Percentiles rank a stretch among this genome's conserved stretches.
These are phyloP conservation scores for Homarus gammarus DNA, from an alignment of 2,888 invertebrate species.

Conservation along the genomic window DNA sequence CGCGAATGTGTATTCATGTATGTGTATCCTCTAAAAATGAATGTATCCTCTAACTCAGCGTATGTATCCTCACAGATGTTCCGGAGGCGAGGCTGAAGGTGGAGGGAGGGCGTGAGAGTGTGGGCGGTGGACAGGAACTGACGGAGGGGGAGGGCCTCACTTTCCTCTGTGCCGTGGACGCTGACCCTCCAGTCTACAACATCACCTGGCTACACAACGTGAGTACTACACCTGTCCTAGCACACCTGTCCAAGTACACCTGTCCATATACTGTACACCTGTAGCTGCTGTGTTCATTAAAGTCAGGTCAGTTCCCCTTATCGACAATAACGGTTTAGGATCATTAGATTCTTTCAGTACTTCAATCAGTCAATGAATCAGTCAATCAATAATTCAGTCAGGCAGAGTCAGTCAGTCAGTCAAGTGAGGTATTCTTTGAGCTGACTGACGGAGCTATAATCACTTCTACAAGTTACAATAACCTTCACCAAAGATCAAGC, in stretches of 20 bases:
- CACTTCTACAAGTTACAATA: too few relatives aligned
- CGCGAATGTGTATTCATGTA: not conserved
- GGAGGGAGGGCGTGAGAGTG: conserved; percentile 31
- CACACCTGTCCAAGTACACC: not conserved
- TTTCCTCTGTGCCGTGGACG: conserved; percentile 91
- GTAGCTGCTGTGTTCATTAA: too few relatives aligned
- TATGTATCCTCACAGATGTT: conserved; percentile 23
- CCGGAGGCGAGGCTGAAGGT: conserved; percentile 27
- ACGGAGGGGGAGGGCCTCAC: conserved; percentile 91
- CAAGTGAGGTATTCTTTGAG: too few relatives aligned
- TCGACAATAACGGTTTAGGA: too few relatives aligned
- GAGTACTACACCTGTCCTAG: conserved; percentile 15
- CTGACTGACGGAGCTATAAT: too few relatives aligned
- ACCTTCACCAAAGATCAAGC: too few relatives aligned
- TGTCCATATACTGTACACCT: not conserved
- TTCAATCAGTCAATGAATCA: too few relatives aligned
- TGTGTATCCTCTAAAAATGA: not conserved
- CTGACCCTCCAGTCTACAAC: conserved; percentile 90
- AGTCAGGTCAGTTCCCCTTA: too few relatives aligned
- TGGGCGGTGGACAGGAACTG: conserved; percentile 83
- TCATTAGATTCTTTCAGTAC: too few relatives aligned
- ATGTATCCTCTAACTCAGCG: conserved; percentile 2
- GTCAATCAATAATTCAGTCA: too few relatives aligned
- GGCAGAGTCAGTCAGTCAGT: too few relatives aligned
- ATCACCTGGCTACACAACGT: conserved; percentile 86